Percentiles rank a stretch among this genome's conserved stretches.
Evolutionary conservation across 2,113 vertebrate genomes (phyloP).

Genomic region (Pomatostomus ruficeps): DNA sequence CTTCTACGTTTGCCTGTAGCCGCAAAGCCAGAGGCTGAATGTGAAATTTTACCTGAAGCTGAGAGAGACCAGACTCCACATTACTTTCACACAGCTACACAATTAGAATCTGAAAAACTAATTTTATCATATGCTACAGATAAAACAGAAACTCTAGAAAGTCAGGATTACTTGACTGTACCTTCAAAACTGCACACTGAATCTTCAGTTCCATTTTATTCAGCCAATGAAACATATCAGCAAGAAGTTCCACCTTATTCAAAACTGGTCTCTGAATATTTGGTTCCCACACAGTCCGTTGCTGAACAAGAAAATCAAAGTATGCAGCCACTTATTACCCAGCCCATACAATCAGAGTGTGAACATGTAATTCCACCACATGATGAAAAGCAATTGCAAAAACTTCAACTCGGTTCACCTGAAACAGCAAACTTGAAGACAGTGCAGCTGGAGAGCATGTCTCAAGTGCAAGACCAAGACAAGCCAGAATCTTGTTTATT

Average conservation of each 20-base stretch:
- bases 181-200: neutral
- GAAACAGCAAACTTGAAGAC: neutral
- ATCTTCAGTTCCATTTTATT: neutral
- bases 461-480: neutral
- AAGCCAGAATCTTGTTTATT: neutral
- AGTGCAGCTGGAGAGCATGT: neutral
- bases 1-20: neutral
- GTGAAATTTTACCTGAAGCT: conserved; percentile 3
- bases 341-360: neutral
- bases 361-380: neutral
- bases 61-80: conserved; percentile 1
- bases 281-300: neutral
- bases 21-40: neutral
- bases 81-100: neutral
- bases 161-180: neutral
- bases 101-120: neutral
- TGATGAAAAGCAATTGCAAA: neutral
- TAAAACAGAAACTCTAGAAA: neutral
- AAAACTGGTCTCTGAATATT: neutral
- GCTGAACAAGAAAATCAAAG: conserved; percentile 19
- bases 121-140: neutral
- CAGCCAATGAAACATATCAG: neutral
- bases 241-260: neutral
- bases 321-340: neutral
- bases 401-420: neutral